These are phyloP conservation scores for Bucco capensis DNA, from an alignment of 2,113 vertebrate species.

Conservation along the genomic window DNA sequence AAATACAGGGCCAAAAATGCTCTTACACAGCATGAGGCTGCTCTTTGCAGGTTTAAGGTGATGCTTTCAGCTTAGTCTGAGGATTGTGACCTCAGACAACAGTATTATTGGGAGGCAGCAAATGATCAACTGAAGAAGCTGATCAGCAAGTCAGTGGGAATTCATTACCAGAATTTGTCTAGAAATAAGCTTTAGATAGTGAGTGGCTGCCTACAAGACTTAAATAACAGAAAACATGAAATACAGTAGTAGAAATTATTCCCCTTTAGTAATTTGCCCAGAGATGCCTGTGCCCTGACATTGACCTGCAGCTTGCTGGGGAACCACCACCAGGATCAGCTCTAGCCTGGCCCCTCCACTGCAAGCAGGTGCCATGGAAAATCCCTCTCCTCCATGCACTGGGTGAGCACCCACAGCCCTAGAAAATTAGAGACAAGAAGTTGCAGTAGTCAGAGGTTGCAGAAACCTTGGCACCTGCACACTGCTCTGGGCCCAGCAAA, in stretches of 20 bases:
- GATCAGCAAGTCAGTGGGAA: background rate
- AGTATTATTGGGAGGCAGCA: background rate
- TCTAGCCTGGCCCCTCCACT: background rate
- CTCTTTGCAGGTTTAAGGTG: background rate
- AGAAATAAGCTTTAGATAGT: background rate
- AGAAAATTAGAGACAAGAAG: background rate
- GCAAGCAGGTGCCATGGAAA: background rate
- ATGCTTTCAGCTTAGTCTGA: background rate
- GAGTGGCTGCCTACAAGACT: background rate
- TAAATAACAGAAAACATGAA: background rate
- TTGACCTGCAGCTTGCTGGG: background rate
- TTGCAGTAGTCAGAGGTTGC: fast-evolving
- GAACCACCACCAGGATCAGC: background rate
- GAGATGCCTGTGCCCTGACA: background rate
- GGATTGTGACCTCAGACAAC: background rate
- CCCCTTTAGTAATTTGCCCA: background rate
- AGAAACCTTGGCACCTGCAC: background rate
- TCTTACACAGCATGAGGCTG: background rate
- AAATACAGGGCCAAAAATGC: background rate
- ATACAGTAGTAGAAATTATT: background rate
- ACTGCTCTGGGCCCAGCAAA: background rate
- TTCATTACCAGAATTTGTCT: background rate
- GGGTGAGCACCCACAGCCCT: fast-evolving
- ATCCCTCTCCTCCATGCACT: background rate
- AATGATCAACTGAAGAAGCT: background rate